These are phyloP conservation scores for Hemaris fuciformis DNA, from an alignment of 2,888 invertebrate species.

Conservation along the genomic window DNA sequence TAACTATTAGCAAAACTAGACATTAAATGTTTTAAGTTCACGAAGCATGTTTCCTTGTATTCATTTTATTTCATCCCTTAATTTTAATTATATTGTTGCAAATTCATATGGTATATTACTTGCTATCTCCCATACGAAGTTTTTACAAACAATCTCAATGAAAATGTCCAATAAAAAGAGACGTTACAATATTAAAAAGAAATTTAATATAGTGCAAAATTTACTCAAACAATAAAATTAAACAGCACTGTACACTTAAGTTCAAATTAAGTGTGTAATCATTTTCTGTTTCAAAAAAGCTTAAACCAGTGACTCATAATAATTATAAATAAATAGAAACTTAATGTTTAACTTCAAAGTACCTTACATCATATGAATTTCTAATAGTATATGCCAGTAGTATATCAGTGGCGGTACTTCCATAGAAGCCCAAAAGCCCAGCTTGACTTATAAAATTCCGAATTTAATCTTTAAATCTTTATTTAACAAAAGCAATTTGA, in stretches of 20 bases:
- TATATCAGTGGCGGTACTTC: no score
- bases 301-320: no score
- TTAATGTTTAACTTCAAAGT: not conserved
- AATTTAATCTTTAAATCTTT: no score
- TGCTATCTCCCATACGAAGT: no score
- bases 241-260: not conserved
- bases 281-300: not conserved
- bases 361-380: not conserved
- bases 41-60: slow-evolving; percentile 8
- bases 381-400: not conserved
- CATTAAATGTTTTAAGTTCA: not conserved
- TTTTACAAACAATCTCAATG: no score
- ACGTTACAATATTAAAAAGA: no score
- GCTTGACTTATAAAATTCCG: no score
- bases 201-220: not conserved
- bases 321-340: not conserved
- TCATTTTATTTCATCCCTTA: not conserved
- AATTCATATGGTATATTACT: slow-evolving; percentile 8
- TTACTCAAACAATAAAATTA: not conserved
- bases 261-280: not conserved
- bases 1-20: not conserved
- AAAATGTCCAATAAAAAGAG: no score
- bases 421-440: no score
- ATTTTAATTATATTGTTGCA: slow-evolving; percentile 20
- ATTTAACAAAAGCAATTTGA: no score